Evolutionary conservation across 30 jellyfish, hydroid and myxozoan species (phyloP), one percentile per base, ranked within the genome.

Genomic region (Pseudorhiza aurosa): DNA sequence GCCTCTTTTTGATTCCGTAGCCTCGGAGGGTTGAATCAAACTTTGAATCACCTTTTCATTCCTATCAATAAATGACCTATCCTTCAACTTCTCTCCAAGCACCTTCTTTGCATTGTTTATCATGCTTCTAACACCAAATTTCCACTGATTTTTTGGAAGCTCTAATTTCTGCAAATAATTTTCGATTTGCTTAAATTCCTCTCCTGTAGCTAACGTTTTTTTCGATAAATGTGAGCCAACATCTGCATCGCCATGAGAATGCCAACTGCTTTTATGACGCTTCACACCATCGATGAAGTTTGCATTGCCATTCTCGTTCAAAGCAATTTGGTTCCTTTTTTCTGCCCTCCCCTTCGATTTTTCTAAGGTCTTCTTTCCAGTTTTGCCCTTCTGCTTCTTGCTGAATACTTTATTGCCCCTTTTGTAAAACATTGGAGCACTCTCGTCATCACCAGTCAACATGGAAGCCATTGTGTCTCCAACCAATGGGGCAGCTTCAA

Each of bases 401-500:
- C 81, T 50, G 21, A 45, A 18, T 18, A 73, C 62, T 24, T 35
- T 42, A 1, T 27, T 37, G 39, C 82, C 82, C 27, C 89, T 59
- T 65, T 77, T 77, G 59, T 30, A 77, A 50, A 59, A 77, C 44
- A 58, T 76, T 0, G 81, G 39, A 12, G 77, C 31, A 71, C 65
- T 65, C 11, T 27, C 75, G 14, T 77, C 81, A 15, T 31, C 50
- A 1, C 76, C 81, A 9, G 89, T 37, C 27, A 77, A 10, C 82
- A 77, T 39, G 21, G 89, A 73, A 7, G 87, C 87, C 65, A 57
- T 17, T 40, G 72, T 28, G 53, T 62, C 89, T 1, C 89, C 81
- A 29, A 62, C 74, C 44, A 77, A 60, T 22, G 89, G 89, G 26
- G 89, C 62, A 33, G 68, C 47, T 77, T 77, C 89, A 19, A 77